These are phyloP conservation scores for Panorpa germanica DNA, from an alignment of 2,888 invertebrate species.

Conservation along the genomic window DNA sequence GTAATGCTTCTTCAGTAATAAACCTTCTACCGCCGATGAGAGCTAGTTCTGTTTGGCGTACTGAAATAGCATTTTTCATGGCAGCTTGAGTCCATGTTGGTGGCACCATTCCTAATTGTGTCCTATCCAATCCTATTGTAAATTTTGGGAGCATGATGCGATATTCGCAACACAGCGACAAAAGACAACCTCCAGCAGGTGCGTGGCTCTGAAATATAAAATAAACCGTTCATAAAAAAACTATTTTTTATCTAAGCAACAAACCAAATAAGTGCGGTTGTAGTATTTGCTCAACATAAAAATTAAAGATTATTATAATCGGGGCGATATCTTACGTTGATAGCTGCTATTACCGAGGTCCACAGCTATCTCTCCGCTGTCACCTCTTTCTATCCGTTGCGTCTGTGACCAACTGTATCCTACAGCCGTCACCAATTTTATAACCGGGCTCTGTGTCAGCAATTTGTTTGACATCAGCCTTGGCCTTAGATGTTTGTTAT, in stretches of 20 bases:
- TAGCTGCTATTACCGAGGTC: too few relatives aligned
- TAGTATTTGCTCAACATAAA: neutral
- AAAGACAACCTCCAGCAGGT: constrained; percentile 67
- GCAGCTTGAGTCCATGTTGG: constrained; percentile 53
- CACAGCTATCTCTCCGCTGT: too few relatives aligned
- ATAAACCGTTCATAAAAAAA: neutral
- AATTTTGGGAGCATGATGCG: constrained; percentile 64
- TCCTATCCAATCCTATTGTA: constrained; percentile 75
- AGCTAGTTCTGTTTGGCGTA: constrained; percentile 54
- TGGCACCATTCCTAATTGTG: constrained; percentile 60
- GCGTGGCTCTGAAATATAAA: constrained; percentile 45
- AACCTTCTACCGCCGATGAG: constrained; percentile 55
- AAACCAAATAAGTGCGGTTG: too few relatives aligned
- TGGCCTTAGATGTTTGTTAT: too few relatives aligned
- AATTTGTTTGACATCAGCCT: too few relatives aligned
- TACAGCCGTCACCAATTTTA: too few relatives aligned
- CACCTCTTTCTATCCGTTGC: too few relatives aligned
- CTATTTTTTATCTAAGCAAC: constrained; percentile 4
- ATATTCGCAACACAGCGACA: constrained; percentile 67
- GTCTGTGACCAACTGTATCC: too few relatives aligned
- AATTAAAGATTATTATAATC: too few relatives aligned
- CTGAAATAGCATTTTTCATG: constrained; percentile 41
- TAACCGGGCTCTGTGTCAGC: too few relatives aligned
- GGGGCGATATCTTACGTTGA: constrained; percentile 58
- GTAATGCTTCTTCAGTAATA: constrained; percentile 53